phyloP scores from a whole-genome alignment of 2,888 invertebrate genomes.

The Tillus elongatus region DNA sequence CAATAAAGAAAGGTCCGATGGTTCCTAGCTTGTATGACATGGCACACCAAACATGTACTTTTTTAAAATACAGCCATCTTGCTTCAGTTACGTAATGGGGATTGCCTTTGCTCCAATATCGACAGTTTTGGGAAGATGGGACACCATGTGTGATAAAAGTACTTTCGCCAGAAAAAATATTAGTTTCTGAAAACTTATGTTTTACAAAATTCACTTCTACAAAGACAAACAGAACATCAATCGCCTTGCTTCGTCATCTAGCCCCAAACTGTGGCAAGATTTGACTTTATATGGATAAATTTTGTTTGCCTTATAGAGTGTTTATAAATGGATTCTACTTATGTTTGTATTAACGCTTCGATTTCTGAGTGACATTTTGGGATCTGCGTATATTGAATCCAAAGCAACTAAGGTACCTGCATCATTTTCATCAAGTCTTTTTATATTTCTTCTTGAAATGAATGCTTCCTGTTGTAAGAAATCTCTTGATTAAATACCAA shows the following conservation, averaged over 20 bases:
- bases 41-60: slow-evolving; percentile 1
- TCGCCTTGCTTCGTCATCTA: slow-evolving; percentile 1
- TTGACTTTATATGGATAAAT: slow-evolving; percentile 1
- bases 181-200: slow-evolving; percentile 1
- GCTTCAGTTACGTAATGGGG: slow-evolving; percentile 2
- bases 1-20: slow-evolving; percentile 3
- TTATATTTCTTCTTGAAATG: too few species aligned
- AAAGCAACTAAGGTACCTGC: too few species aligned
- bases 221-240: background rate
- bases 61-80: background rate
- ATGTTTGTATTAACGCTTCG: slow-evolving; percentile 1
- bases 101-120: slow-evolving; percentile 3
- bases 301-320: background rate
- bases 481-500: too few species aligned
- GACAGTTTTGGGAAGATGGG: slow-evolving; percentile 4
- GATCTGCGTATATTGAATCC: too few species aligned
- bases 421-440: too few species aligned
- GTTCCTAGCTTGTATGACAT: slow-evolving; percentile 2
- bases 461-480: too few species aligned
- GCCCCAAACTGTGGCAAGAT: background rate
- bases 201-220: background rate
- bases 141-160: slow-evolving; percentile 1
- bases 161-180: slow-evolving; percentile 3
- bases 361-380: too few species aligned
- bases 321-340: background rate